A percentile compares a stretch with the other conserved stretches of the same genome.
Evolutionary conservation across 2,797 vertebrate genomes (phyloP).

Genomic region (Hydrophis major): DNA sequence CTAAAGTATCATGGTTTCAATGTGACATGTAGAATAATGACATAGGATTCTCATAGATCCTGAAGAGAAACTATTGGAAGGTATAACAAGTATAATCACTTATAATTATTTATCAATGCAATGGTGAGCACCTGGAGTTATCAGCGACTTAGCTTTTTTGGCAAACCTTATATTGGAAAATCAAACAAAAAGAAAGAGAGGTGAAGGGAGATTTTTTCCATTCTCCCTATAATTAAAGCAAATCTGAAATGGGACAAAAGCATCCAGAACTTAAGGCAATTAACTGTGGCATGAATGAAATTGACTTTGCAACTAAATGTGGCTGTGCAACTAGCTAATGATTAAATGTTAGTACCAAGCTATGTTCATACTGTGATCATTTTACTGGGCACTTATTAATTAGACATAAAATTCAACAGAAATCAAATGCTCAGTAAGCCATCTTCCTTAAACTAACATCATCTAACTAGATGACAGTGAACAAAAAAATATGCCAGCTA

Average conservation of each 20-base stretch:
- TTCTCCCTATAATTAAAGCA: neutral
- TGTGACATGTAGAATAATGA: neutral
- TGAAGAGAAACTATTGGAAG: conserved; percentile 8
- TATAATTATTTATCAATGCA: neutral
- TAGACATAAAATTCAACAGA: neutral
- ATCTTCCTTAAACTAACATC: neutral
- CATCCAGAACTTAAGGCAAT: neutral
- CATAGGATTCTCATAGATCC: neutral
- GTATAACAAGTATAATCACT: conserved; percentile 1
- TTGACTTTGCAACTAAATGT: neutral
- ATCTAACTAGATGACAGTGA: neutral
- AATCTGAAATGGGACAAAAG: neutral
- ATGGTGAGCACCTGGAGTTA: neutral
- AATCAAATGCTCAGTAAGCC: neutral
- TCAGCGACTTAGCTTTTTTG: neutral
- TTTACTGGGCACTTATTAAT: neutral
- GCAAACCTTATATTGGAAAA: neutral
- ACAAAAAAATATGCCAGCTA: neutral
- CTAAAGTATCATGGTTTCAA: neutral
- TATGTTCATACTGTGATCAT: neutral
- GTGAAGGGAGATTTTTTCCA: neutral
- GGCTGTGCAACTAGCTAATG: neutral
- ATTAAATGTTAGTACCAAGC: neutral
- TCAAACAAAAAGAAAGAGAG: neutral
- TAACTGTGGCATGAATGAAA: neutral